Conservation (phyloP, 2,888 invertebrate genomes). For the Zhuqinia jingwanae region DNA sequence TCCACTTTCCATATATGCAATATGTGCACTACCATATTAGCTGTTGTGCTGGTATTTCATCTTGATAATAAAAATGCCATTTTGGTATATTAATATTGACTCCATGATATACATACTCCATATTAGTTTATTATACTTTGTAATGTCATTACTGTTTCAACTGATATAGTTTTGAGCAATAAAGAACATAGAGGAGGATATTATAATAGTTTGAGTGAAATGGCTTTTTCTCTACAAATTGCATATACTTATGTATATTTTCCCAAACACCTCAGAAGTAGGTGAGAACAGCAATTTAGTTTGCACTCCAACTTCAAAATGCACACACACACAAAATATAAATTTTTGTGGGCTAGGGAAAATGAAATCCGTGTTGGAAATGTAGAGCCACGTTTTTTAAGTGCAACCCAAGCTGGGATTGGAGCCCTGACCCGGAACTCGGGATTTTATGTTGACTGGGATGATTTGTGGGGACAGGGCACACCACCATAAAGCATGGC, state of each 20-base stretch:
- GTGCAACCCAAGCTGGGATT: neutral
- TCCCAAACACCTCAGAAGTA: conserved; percentile 42
- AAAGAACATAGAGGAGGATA: neutral
- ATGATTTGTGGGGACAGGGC: conserved; percentile 68
- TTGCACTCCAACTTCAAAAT: neutral
- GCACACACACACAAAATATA: neutral
- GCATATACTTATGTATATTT: conserved; percentile 30
- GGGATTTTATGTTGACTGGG: conserved; percentile 64
- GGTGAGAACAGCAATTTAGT: conserved; percentile 50
- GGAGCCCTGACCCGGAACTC: conserved; percentile 71
- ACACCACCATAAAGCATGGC: conserved; percentile 43
- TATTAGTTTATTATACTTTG: no score
- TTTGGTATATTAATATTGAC: conserved; percentile 16
- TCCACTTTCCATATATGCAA: neutral
- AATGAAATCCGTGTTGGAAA: no score
- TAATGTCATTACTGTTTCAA: neutral
- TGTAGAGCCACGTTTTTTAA: no score
- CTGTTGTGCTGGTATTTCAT: neutral
- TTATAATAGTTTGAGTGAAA: neutral
- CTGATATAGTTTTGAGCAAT: neutral
- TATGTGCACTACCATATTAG: neutral
- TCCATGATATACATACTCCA: no score
- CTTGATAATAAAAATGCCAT: conserved; percentile 3
- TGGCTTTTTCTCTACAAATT: neutral
- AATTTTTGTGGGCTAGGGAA: neutral